Base-by-base conservation (phyloP, 2,113 vertebrate species). In the Eptesicus fuscus region DNA sequence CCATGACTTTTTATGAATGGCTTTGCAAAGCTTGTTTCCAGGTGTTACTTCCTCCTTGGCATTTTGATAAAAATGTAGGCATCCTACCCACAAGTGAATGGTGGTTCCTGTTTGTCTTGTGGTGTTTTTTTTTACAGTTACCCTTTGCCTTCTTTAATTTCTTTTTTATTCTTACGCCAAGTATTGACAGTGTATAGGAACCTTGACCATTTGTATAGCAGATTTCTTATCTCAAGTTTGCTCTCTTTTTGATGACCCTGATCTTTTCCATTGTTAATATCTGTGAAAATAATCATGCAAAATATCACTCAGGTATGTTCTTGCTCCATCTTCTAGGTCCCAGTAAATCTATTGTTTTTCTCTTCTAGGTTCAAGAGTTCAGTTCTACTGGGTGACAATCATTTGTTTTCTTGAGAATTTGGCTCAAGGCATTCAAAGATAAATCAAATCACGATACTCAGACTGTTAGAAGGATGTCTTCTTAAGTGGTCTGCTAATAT, bases 371-470 rank as follows among this genome's bases (percentile, higher is more conserved):
- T 91, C 71, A 96, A 94, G 20, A 94, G 71, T 90, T 93, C 47
- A 94, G 28, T 28, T 95, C 12, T 83, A 37, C 23, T 89, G 80
- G 37, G 16, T 77, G 61, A 28, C 44, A 67, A 77, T 84, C 59
- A 96, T 78, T 84, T 53, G 32, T 63, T 92, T 95, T 94, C 71
- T 91, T 95, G 49, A 93, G 23, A 61, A 59, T 86, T 47, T 78
- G 6, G 47, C 7, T 93, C 61, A 82, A 88, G 37, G 59, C 12
- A 95, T 73, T 90, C 51, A 84, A 86, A 94, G 51, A 69, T 53
- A 95, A 93, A 96, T 71, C 85, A 95, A 93, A 96, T 71, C 85
- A 89, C n/a, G 42, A 49, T 88, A 74, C 79, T 84, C 67, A 70
- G 30, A 44, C 44, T 70, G 56, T 87, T 94, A 53, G 23, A 65